Base-by-base conservation (phyloP, 2,113 vertebrate species). In the Sebastes schlegelii region DNA sequence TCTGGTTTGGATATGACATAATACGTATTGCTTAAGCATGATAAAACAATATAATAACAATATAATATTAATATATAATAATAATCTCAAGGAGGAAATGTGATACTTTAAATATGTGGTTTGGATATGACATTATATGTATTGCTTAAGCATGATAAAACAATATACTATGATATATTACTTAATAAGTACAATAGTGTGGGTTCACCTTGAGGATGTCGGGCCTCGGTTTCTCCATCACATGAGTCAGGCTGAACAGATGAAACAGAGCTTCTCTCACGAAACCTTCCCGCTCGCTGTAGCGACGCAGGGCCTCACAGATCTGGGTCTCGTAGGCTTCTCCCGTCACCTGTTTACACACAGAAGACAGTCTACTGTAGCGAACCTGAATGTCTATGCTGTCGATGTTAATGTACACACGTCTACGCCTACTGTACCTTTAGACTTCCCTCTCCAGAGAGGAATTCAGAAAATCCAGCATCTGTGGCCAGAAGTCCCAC, bases 321-420 rank as follows among this genome's bases (percentile, higher is more conserved):
- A 99, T 98, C 94, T 99, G 98, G 17, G 94, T 97, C 94, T 99
- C 98, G 45, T 99, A 99, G 66, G 98, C 98, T 94, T 99, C 98
- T 48, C 98, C 98, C 1, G 98, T 98, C 34, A 99, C 98, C 98
- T 99, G 89, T 40, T 26, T 7, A 60, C 57, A 88, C n/a, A 70
- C 14, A 83, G 26, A 49, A 73, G 93, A 86, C 1, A 13, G 23
- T 60, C 77, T 48, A 10, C 13, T 58, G 66, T 34, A 64, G 61
- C 19, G 26, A 48, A 63, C 10, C 5, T 26, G 3, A 16, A 9
- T 45, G 26, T 34, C 8, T 23, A 7, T 8, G 42, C 14, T 65
- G 51, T 55, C 8, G 7, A 4, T 1, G 3, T 23, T 19, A 3
- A n/a, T 8, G 1, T 34, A 42, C 1, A 0, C 0, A 23, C 4